Base-by-base conservation (phyloP, 1,140 invertebrate species). In the Aleiodes sp. region DNA sequence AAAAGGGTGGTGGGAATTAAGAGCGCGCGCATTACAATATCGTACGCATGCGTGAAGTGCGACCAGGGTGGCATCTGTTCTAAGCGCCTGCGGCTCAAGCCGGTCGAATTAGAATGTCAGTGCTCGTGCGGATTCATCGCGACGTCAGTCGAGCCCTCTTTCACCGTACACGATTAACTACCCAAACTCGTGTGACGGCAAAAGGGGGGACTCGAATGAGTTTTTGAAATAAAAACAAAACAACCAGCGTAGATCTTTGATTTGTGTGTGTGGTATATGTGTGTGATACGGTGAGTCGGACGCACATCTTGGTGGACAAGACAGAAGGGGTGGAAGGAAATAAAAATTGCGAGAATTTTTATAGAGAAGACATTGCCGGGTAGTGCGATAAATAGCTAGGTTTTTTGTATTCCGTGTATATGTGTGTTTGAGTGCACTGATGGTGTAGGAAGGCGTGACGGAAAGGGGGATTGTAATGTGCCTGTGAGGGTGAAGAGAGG, bases 41-140 rank as follows among this genome's bases (percentile, higher is more conserved):
- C 29, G 4, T 24, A 28, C 64, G 64, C 64, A 56, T 52, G 28
- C 19, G 64, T 21, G 19, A 10, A n/a, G 33, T 63, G 59, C 64
- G 57, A 28, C 10, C 26, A 43, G 52, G 29, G 61, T 67, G 57
- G 10, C 46, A n/a, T 59, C 46, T 63, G 37, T 1, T 19, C 19
- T 62, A 19, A 56, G 35, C 43, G 46, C 19, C 35, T 52, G 72
- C 63, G 63, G 65, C 56, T 64, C 43, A 69, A 57, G 60, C 63
- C 46, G 46, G 46, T 52, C 46, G 62, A 65, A 57, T 57, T 63
- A 19, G 46, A 14, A 28, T 33, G 43, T 79, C 76, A 80, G 79
- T 81, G 75, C 76, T 75, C 74, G 76, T 21, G 46, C 77, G 75
- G 75, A 75, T 76, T 73, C 73, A 75, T 78, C 76, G 78, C 64